These are phyloP conservation scores for Chunga burmeisteri DNA, from an alignment of 2,113 vertebrate species.

Conservation along the genomic window DNA sequence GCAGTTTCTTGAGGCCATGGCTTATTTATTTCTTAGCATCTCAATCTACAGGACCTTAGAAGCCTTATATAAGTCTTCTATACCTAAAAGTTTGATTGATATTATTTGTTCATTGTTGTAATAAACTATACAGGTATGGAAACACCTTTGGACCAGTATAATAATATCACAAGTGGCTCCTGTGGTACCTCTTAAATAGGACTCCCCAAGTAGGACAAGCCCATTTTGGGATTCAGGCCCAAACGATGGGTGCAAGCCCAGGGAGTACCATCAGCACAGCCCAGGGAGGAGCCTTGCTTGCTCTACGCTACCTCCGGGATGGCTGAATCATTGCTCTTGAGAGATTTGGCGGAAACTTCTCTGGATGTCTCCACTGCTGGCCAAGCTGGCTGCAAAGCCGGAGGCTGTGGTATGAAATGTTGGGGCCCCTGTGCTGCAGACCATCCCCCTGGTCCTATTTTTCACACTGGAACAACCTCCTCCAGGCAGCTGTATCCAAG, in stretches of 20 bases:
- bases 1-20: background rate
- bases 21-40: background rate
- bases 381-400: background rate
- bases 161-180: background rate
- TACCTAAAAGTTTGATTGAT: background rate
- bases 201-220: background rate
- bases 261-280: background rate
- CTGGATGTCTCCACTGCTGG: background rate
- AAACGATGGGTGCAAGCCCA: background rate
- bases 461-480: background rate
- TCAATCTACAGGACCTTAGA: background rate
- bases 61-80: background rate
- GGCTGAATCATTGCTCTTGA: background rate
- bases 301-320: background rate
- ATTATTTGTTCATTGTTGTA: background rate
- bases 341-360: background rate
- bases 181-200: background rate
- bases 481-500: background rate
- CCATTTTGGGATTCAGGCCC: background rate
- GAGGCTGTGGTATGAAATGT: background rate
- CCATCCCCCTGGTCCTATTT: background rate
- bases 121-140: background rate
- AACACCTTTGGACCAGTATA: background rate
- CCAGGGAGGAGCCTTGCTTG: background rate
- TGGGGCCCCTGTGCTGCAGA: background rate